Percentiles rank a stretch among this genome's conserved stretches.
Conservation (phyloP, 2,113 vertebrate genomes). For the Gnathonemus echidnorhynchus region DNA sequence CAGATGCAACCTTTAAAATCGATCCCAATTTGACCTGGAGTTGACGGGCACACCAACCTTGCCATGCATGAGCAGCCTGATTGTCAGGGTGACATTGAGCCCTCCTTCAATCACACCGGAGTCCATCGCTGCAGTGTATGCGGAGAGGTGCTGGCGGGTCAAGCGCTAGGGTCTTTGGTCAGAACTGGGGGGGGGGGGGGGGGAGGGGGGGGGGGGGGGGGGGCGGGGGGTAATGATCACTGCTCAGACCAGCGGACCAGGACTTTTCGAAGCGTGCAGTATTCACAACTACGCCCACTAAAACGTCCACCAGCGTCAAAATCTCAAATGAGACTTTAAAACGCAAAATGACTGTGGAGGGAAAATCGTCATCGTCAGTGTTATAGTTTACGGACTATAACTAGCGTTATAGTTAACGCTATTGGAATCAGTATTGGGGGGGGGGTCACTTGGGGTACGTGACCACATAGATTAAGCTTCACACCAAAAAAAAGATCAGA, state of each 20-base stretch:
- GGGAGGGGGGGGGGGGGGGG: constrained; percentile 22
- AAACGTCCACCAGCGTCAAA: neutral
- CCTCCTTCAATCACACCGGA: constrained; percentile 98
- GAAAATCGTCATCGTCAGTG: neutral
- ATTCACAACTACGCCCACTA: neutral
- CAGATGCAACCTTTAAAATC: neutral
- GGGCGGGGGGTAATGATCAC: neutral
- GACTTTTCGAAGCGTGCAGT: neutral
- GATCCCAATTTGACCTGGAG: neutral
- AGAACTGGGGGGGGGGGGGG: constrained; percentile 42
- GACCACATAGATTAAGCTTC: neutral
- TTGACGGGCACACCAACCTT: constrained; percentile 61
- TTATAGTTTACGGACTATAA: neutral
- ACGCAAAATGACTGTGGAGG: neutral
- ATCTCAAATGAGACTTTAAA: neutral
- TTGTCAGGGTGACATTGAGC: constrained; percentile 97
- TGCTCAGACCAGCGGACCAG: neutral
- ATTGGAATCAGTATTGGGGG: neutral
- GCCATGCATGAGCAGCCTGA: constrained; percentile 96
- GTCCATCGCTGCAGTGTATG: constrained; percentile 75
- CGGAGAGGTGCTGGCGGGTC: constrained; percentile 43
- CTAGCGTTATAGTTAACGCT: too few relatives aligned
- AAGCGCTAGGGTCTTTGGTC: constrained; percentile 50
- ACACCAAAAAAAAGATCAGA: neutral
- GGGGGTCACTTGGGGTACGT: neutral